Base-by-base conservation (phyloP, 2,888 invertebrate genomes). In the Scaptomyza reducta region DNA sequence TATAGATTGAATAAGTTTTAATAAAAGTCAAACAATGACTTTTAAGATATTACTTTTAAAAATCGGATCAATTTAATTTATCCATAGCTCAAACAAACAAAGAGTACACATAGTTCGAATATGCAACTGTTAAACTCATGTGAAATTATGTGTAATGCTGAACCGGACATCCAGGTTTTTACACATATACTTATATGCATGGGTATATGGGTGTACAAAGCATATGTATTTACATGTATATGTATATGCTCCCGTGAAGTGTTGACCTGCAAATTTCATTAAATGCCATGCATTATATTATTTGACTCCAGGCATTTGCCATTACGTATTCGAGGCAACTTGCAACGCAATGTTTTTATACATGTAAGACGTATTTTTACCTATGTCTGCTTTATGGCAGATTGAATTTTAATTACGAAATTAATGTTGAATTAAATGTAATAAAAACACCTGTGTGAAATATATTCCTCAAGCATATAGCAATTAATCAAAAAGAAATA, bases 221-320 rank as follows among this genome's bases (percentile, higher is more conserved):
- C 40, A 31, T 9, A 22, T 29, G 31, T 16, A 33, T 35, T 3
- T n/a, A 35, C 25, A 38, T 50, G 33, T 29, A 33, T 40, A 1
- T 53, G 40, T 9, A 16, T 14, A 18, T 38, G 40, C 5, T 18
- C 22, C 18, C 50, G 38, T 31, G 51, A 77, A 65, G 80, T 80
- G 87, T 80, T 79, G 74, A 77, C 74, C 70, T 63, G 77, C 65
- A 79, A 83, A 77, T 70, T 77, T 65, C 63, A 74, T 79, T 71
- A 64, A 71, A 70, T 66, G 65, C 62, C 59, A 65, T 84, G 55
- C 61, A 71, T 81, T 76, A 79, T 74, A 54, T 61, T 73, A 74
- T 74, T 67, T 72, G 60, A 22, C 61, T 58, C 56, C 57, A 55
- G 61, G 70, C 59, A 58, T 55, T 70, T 61, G 53, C 61, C 57